Evolutionary conservation across 2,113 vertebrate genomes (phyloP).

Genomic region (Odontophorus gujanensis): DNA sequence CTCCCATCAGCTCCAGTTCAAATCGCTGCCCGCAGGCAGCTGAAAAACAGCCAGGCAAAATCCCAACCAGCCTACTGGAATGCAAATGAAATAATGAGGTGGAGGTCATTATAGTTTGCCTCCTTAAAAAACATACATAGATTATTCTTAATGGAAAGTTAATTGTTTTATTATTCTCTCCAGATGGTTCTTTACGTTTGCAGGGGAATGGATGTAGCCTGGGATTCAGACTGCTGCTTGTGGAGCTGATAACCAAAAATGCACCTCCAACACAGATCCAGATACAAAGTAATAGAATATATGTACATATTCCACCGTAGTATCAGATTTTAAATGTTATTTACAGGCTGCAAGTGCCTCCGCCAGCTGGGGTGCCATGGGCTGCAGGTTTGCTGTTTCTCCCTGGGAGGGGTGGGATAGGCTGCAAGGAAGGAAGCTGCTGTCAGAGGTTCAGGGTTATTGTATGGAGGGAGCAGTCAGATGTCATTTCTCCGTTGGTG

Average conservation of each 20-base stretch:
- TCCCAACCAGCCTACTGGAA: background rate
- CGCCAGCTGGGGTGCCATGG: background rate
- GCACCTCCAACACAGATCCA: background rate
- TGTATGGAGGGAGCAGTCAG: background rate
- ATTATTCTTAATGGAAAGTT: slow-evolving; percentile 84
- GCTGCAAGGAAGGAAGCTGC: background rate
- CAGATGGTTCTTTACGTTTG: slow-evolving; percentile 79
- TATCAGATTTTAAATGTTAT: background rate
- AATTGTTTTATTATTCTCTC: slow-evolving; percentile 83
- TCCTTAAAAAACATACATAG: slow-evolving; percentile 81
- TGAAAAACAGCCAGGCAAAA: slow-evolving; percentile 16
- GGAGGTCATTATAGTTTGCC: slow-evolving; percentile 70
- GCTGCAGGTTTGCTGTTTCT: background rate
- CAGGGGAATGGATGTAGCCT: slow-evolving; percentile 60
- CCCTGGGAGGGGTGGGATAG: background rate
- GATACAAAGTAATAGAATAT: background rate
- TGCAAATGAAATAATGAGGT: slow-evolving; percentile 61
- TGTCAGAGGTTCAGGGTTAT: accelerated
- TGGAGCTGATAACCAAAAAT: slow-evolving; percentile 8
- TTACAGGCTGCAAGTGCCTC: background rate
- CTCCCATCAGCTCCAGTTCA: background rate
- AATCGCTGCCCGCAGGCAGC: background rate
- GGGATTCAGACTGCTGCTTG: slow-evolving; percentile 34
- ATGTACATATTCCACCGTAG: background rate
- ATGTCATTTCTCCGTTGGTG: background rate